Base-by-base conservation (phyloP, 2,113 vertebrate species). In the Microtus richardsoni region DNA sequence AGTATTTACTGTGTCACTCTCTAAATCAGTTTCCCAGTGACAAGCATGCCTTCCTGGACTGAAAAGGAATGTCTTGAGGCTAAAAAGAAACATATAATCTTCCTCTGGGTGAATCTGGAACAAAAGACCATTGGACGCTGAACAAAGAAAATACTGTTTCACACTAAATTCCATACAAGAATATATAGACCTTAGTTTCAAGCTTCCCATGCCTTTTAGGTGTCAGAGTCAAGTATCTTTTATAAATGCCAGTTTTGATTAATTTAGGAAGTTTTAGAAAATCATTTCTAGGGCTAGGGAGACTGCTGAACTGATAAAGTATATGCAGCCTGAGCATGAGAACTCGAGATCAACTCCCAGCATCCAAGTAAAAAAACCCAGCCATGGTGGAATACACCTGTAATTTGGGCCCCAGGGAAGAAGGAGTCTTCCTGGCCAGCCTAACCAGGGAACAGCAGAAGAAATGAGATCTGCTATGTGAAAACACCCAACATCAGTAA, bases 151-250 rank as follows among this genome's bases (percentile, higher is more conserved):
- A 44, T 39, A 70, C 16, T 22, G 2, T 58, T 52, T 28, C 21
- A 33, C 24, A 54, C 16, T 66, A 95, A 84, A 95, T 91, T 94
- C 64, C 52, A 88, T 87, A 54, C 26, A 47, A 74, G 87, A 62
- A 71, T 12, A 17, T 13, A 14, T 3, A 80, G 21, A 74, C 64
- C 58, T 87, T 85, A 58, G n/a, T 86, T 94, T 60, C 79, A 78
- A 87, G 58, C 21, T 91, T 85, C 7, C 36, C 44, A 11, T 89
- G 64, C 7, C 13, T 93, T 94, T 89, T 58, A 54, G 21, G n/a
- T 91, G n/a, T 83, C 79, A 85, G 64, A 14, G n/a, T 91, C 41
- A 74, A n/a, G 19, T 82, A 41, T 91, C 16, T 41, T 86, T 77
- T 85, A 44, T 78, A 88, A 97, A 94, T 79, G 41, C 41, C 70